Conservation (phyloP, 1,140 invertebrate species). For the Pomacea maculata region DNA sequence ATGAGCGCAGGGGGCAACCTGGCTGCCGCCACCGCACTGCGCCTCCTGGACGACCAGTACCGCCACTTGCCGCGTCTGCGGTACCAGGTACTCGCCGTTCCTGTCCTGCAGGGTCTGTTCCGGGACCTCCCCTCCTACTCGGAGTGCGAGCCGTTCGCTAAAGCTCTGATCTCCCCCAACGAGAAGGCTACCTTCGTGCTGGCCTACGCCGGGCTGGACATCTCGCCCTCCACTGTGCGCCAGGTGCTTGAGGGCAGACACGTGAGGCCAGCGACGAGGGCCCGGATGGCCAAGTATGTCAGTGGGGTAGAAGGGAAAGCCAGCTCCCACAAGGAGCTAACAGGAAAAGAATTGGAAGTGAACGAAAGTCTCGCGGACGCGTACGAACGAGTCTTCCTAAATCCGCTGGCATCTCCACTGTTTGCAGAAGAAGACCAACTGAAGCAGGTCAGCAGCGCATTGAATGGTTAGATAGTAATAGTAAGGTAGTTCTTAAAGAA, state of each 20-base stretch:
- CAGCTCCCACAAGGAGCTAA: background rate
- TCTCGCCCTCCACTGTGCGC: background rate
- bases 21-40: slow-evolving; percentile 42
- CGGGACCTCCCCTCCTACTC: slow-evolving; percentile 45
- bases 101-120: slow-evolving; percentile 45
- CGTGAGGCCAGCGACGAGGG: background rate
- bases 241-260: background rate
- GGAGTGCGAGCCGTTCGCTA: background rate
- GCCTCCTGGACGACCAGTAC: slow-evolving; percentile 29
- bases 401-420: background rate
- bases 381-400: background rate
- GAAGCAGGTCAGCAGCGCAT: background rate
- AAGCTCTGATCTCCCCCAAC: background rate
- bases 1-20: slow-evolving; percentile 57
- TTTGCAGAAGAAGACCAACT: background rate
- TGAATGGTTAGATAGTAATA: no score
- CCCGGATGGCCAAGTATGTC: background rate
- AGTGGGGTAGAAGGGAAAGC: background rate
- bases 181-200: slow-evolving; percentile 4
- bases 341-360: background rate
- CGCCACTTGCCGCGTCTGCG: slow-evolving; percentile 23
- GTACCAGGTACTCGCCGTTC: slow-evolving; percentile 45
- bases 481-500: no score
- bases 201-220: slow-evolving; percentile 6
- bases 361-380: background rate